Evolutionary conservation across 1,140 invertebrate species (phyloP), one percentile per base, ranked within the genome.

Genomic region (Contarinia nasturtii): DNA sequence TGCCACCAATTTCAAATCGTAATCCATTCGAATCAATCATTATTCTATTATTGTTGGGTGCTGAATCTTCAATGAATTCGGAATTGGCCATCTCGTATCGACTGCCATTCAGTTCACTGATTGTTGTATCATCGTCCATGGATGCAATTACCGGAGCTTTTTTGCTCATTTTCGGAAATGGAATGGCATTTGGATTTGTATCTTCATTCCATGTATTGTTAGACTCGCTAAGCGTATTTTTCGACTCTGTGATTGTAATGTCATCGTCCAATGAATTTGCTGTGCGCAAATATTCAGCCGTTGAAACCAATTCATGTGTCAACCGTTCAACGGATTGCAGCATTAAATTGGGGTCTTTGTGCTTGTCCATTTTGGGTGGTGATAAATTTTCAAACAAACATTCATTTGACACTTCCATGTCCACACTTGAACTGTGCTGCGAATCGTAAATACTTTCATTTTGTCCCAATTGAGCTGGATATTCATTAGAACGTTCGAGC

Each of bases 181-280:
- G 80, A 34, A 81, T 65, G 52, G 84, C 81, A 59, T 81, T 80
- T 1, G 76, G 77, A 44, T 73, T 77, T 11, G 72, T 72, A 53
- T 82, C 75, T 49, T 83, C 81, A 53, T 80, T 82, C 82, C 82
- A 85, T 0, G 80, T 83, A 53, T 80, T 79, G 48, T 67, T 71
- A 0, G 59, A 54, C 33, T 61, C 55, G 48, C 67, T 69, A 14
- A 62, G 61, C 34, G 63, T 67, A 62, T 69, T 60, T 54, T 67
- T 67, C 2, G 64, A 63, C 50, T 67, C 65, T 2, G 57, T 64
- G 33, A 18, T 47, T 51, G 42, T 51, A 5, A 11, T 37, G 18
- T 33, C 22, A 8, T 48, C 46, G 4, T 48, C 45, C 27, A 33
- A 50, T 36, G 44, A 44, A 33, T 41, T 53, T 40, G 36, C 14